Conservation (phyloP, 2,113 vertebrate species). For the Triplophysa siluroides region DNA sequence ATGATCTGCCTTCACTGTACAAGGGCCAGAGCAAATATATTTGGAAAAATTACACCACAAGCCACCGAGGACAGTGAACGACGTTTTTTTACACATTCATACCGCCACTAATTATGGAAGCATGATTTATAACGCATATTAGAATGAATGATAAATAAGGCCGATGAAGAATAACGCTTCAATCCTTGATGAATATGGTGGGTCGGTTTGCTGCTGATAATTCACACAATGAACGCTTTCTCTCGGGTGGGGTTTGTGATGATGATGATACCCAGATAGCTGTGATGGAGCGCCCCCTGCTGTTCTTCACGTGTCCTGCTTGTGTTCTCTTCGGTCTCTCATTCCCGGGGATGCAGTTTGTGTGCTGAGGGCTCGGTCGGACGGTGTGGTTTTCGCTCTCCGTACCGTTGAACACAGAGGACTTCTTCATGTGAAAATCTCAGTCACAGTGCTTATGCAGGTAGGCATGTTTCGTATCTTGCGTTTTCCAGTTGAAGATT, state of each 20-base stretch:
- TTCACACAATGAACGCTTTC: slow-evolving; percentile 2
- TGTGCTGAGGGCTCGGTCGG: too few species aligned
- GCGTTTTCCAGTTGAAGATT: neutral
- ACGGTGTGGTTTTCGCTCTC: slow-evolving; percentile 7
- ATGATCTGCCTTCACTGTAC: slow-evolving; percentile 6
- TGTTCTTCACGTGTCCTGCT: neutral
- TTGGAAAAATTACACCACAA: neutral
- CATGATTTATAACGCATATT: too few species aligned
- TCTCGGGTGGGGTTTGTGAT: slow-evolving; percentile 38
- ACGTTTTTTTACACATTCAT: neutral
- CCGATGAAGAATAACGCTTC: too few species aligned
- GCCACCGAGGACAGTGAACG: neutral
- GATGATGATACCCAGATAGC: neutral
- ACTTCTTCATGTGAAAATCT: slow-evolving; percentile 1
- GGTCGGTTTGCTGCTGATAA: too few species aligned
- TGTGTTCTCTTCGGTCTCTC: slow-evolving; percentile 9
- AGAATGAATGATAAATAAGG: too few species aligned
- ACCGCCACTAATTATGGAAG: neutral
- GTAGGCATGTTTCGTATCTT: neutral
- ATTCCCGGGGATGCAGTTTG: slow-evolving; percentile 23
- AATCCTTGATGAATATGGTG: too few species aligned
- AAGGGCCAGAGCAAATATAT: neutral
- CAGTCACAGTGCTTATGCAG: neutral
- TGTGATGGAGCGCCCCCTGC: slow-evolving; percentile 32
- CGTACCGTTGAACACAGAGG: slow-evolving; percentile 2